phyloP scores from a whole-genome alignment of 2,888 invertebrate species.

The Nemotelus nigrinus region DNA sequence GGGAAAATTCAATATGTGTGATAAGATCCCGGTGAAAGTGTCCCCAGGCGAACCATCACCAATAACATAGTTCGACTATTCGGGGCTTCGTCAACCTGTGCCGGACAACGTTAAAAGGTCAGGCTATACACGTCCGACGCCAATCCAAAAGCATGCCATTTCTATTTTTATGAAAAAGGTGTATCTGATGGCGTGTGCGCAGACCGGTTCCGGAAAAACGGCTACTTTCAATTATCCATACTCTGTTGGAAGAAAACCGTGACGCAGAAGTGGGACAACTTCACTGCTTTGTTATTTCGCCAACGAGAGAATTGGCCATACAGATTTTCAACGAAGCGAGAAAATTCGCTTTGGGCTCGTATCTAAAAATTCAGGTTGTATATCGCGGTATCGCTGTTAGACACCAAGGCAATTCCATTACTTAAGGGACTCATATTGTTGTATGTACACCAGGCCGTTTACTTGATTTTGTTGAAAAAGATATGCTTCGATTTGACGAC shows the following conservation, averaged over 20 bases:
- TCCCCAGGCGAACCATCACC: constrained; percentile 74
- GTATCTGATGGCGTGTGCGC: constrained; percentile 97
- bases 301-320: neutral
- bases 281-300: too few species aligned
- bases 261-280: too few species aligned
- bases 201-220: constrained; percentile 98
- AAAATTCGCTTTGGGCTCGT: constrained; percentile 81
- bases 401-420: constrained; percentile 74
- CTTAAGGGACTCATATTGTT: constrained; percentile 89
- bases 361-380: constrained; percentile 77
- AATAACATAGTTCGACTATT: constrained; percentile 75
- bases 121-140: constrained; percentile 87
- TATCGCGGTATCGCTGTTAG: constrained; percentile 88
- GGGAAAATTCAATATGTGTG: too few species aligned
- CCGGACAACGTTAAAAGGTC: constrained; percentile 82
- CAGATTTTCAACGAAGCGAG: constrained; percentile 82
- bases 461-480: constrained; percentile 93
- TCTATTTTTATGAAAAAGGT: constrained; percentile 82
- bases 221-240: constrained; percentile 47
- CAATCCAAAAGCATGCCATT: constrained; percentile 91
- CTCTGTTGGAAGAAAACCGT: too few species aligned
- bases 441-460: constrained; percentile 98
- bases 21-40: constrained; percentile 65
- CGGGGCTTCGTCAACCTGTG: constrained; percentile 75
- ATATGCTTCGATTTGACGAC: constrained; percentile 88